phyloP scores from a whole-genome alignment of 2,113 vertebrate species.

The Saccopteryx leptura region DNA sequence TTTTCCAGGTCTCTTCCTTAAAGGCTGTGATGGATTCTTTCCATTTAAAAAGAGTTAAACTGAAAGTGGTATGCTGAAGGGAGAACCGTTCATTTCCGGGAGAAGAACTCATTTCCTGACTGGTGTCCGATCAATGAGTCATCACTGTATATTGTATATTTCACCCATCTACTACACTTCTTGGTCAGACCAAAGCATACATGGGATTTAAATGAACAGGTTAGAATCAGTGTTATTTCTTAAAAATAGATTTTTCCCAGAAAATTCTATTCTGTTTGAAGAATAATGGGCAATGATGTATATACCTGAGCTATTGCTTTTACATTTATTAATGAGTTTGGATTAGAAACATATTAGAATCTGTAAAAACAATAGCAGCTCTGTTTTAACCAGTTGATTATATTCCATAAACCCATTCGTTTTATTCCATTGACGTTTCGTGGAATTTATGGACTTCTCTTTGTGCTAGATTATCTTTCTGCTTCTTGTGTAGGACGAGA shows the following conservation, averaged over 20 bases:
- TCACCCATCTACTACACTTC: not conserved
- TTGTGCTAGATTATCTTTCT: not conserved
- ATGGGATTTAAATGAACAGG: not conserved
- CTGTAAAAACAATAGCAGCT: not conserved
- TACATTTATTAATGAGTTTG: slow-evolving; percentile 16
- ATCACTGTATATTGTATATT: not conserved
- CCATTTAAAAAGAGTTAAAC: slow-evolving; percentile 10
- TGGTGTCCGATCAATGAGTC: not conserved
- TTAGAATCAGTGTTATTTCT: not conserved
- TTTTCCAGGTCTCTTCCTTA: not conserved
- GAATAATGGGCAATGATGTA: not conserved
- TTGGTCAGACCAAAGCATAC: not conserved
- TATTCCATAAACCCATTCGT: not conserved
- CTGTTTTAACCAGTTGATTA: not conserved
- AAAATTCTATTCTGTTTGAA: slow-evolving; percentile 36
- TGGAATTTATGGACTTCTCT: slow-evolving; percentile 68
- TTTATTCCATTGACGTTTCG: not conserved
- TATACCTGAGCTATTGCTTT: not conserved
- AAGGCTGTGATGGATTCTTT: not conserved
- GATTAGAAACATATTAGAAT: not conserved
- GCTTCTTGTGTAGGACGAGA: not conserved
- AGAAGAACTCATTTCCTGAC: not conserved
- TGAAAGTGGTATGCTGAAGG: not conserved
- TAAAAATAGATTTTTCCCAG: slow-evolving; percentile 21
- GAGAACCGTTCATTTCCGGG: slow-evolving; percentile 36